phyloP scores from a whole-genome alignment of 2,113 vertebrate genomes.

The Mesoclemmys tuberculata region DNA sequence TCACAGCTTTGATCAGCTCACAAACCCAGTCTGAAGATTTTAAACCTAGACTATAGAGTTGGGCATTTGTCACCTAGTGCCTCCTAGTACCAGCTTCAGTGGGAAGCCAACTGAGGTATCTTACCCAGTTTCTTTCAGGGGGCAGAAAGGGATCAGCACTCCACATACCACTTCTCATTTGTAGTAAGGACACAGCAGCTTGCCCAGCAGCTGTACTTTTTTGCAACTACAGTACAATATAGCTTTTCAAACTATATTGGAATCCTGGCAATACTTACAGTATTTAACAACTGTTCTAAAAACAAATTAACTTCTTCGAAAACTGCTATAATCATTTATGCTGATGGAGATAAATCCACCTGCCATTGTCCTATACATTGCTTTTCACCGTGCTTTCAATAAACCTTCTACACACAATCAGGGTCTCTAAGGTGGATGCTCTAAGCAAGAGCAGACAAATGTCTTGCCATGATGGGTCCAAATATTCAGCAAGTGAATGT shows the following conservation, averaged over 20 bases:
- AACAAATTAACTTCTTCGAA: background rate
- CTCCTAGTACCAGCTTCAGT: background rate
- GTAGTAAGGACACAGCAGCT: background rate
- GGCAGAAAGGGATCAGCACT: background rate
- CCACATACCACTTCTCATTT: background rate
- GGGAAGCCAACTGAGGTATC: background rate
- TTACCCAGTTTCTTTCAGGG: background rate
- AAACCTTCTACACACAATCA: background rate
- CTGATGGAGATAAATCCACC: background rate
- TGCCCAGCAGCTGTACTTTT: background rate
- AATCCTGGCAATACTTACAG: background rate
- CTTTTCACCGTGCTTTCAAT: background rate
- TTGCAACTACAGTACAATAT: background rate
- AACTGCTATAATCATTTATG: background rate
- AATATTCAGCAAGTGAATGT: background rate
- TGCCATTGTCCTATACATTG: background rate
- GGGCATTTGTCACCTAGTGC: background rate
- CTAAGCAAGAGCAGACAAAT: background rate
- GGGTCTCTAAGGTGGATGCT: background rate
- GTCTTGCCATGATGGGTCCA: background rate
- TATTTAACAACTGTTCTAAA: background rate
- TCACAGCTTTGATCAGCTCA: background rate
- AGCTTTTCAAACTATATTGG: background rate
- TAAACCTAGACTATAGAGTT: background rate
- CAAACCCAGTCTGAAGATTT: background rate